Evolutionary conservation across 1,140 invertebrate species (phyloP).

Genomic region (Matsumurasca onukii): DNA sequence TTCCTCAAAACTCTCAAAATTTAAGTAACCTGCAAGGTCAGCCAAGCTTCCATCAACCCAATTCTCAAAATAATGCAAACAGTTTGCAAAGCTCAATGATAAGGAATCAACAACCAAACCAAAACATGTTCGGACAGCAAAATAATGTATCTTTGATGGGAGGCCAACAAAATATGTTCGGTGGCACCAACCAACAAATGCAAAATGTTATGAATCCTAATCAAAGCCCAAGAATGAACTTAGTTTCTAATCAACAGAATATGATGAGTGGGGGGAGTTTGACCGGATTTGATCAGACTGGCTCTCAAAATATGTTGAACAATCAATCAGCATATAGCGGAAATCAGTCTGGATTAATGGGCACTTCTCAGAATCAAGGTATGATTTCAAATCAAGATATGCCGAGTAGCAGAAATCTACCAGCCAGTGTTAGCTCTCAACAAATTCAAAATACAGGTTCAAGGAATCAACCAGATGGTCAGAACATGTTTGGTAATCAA

Average conservation of each 20-base stretch:
- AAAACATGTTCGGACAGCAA: constrained; percentile 26
- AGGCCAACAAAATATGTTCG: not conserved
- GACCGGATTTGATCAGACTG: not conserved
- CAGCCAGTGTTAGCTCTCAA: not conserved
- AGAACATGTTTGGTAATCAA: constrained; percentile 24
- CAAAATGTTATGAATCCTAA: constrained; percentile 11
- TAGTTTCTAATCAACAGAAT: constrained; percentile 25
- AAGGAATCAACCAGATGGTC: constrained; percentile 12
- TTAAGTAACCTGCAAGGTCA: constrained; percentile 7
- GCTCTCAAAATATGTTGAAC: constrained; percentile 12
- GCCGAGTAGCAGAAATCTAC: too few relatives aligned
- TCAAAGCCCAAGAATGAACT: too few relatives aligned
- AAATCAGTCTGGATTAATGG: constrained; percentile 23
- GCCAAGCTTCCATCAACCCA: not conserved
- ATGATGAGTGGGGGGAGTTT: constrained; percentile 2
- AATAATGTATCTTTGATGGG: not conserved
- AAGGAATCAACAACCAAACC: constrained; percentile 10
- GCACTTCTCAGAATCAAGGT: constrained; percentile 1
- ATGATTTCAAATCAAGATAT: not conserved
- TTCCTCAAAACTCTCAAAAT: too few relatives aligned
- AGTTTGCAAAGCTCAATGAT: constrained; percentile 21
- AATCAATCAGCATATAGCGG: constrained; percentile 5
- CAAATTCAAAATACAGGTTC: not conserved
- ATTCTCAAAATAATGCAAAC: not conserved
- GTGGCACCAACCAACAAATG: not conserved